Percentiles rank a stretch among this genome's conserved stretches.
These are phyloP conservation scores for Turritopsis rubra DNA, from an alignment of 30 jellyfish, hydroid and myxozoan genomes.

Conservation along the genomic window DNA sequence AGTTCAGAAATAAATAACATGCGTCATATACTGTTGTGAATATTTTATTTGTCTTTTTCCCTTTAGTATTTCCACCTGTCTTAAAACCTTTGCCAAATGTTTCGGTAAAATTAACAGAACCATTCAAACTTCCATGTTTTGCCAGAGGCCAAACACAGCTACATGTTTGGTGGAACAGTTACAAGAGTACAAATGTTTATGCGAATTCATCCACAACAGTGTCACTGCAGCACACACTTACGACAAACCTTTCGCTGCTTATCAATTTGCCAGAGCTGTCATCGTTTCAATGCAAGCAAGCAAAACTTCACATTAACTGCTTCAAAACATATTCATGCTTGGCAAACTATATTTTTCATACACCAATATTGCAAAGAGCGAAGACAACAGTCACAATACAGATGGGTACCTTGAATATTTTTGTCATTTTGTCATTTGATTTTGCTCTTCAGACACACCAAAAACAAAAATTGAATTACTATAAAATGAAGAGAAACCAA, in stretches of 20 bases:
- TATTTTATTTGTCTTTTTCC: neutral
- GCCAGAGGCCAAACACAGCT: neutral
- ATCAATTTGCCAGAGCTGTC: neutral
- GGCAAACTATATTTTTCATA: neutral
- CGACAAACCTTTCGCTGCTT: neutral
- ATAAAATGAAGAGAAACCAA: too few relatives aligned
- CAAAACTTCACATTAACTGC: neutral
- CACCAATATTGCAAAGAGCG: neutral
- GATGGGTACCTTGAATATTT: neutral
- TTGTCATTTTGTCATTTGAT: neutral
- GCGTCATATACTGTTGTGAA: neutral
- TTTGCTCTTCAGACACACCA: too few relatives aligned
- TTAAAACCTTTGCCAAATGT: neutral
- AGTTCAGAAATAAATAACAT: too few relatives aligned
- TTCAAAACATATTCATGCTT: neutral
- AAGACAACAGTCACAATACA: neutral
- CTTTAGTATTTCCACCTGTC: neutral
- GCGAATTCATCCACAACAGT: neutral
- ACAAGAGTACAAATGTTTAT: neutral
- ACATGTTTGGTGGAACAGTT: neutral
- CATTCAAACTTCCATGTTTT: neutral
- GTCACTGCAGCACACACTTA: neutral
- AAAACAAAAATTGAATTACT: too few relatives aligned
- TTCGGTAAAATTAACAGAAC: neutral
- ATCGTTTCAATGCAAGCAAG: neutral